phyloP scores from a whole-genome alignment of 1,140 invertebrate genomes.

The Neodiprion pinetum region DNA sequence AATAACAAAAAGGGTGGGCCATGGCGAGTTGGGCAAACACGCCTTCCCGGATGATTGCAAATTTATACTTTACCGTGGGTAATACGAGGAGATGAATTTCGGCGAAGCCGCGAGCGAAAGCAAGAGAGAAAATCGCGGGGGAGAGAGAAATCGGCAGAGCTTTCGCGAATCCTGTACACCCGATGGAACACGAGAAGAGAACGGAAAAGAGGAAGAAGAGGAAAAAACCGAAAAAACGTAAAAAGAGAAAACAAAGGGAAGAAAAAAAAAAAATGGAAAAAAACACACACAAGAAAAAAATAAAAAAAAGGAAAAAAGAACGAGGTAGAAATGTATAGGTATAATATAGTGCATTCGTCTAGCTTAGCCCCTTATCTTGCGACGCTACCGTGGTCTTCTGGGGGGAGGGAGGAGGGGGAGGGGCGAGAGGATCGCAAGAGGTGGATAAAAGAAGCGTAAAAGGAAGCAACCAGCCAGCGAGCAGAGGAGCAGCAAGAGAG shows the following conservation, averaged over 20 bases:
- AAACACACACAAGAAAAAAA: too few relatives aligned
- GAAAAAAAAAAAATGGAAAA: too few relatives aligned
- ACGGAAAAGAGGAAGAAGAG: too few relatives aligned
- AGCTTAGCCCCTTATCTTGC: slow-evolving; percentile 4
- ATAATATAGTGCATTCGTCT: slow-evolving; percentile 5
- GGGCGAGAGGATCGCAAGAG: not conserved
- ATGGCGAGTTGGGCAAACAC: not conserved
- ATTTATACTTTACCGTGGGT: not conserved
- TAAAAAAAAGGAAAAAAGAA: too few relatives aligned
- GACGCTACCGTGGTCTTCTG: too few relatives aligned
- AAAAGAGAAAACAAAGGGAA: not conserved
- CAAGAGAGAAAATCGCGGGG: too few relatives aligned
- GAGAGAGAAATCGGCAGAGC: not conserved
- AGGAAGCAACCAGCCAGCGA: not conserved
- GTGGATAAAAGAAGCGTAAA: not conserved
- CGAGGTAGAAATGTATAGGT: not conserved
- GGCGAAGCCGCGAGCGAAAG: not conserved
- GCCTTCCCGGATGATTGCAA: not conserved
- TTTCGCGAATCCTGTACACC: not conserved
- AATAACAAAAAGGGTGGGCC: not conserved
- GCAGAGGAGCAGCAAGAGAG: too few relatives aligned
- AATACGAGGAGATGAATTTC: slow-evolving; percentile 5
- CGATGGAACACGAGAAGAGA: too few relatives aligned
- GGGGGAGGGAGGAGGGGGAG: too few relatives aligned
- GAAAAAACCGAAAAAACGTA: not conserved